Evolutionary conservation across 1,140 invertebrate species (phyloP).

Genomic region (Leptopilina boulardi): DNA sequence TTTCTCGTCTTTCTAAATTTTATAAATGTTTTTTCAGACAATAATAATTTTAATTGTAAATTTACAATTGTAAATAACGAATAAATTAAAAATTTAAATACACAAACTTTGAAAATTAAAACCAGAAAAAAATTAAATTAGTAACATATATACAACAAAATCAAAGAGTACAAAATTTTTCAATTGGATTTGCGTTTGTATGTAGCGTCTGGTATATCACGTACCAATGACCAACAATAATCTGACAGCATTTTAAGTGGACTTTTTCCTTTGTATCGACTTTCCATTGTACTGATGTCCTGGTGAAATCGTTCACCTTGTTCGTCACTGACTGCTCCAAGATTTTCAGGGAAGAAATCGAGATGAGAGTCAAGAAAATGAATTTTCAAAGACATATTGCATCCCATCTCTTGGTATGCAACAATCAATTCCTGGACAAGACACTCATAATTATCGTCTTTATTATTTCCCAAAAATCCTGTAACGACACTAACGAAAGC

Average conservation of each 20-base stretch:
- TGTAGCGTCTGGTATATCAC: too few species aligned
- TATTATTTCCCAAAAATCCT: conserved; percentile 55
- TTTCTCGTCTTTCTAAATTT: too few species aligned
- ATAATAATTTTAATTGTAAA: too few species aligned
- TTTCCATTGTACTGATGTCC: conserved; percentile 59
- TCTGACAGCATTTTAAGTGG: conserved; percentile 55
- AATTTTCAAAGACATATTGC: conserved; percentile 62
- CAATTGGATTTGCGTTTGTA: too few species aligned
- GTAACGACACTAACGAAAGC: not conserved
- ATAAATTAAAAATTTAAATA: too few species aligned
- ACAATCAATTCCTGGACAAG: conserved; percentile 51
- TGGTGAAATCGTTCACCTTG: conserved; percentile 66
- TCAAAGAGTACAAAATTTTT: too few species aligned
- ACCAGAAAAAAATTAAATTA: too few species aligned
- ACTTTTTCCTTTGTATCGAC: conserved; percentile 56
- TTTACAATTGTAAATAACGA: too few species aligned
- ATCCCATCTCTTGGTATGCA: conserved; percentile 47
- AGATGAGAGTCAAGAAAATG: conserved; percentile 65
- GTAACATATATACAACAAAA: too few species aligned
- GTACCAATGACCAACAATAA: conserved; percentile 46
- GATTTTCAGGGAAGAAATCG: conserved; percentile 62
- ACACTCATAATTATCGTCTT: conserved; percentile 49
- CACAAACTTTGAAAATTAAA: too few species aligned
- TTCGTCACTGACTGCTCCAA: conserved; percentile 59
- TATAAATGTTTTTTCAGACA: too few species aligned